Percentiles rank a stretch among this genome's conserved stretches.
Conservation (phyloP, 1,140 invertebrate species). For the Euura saliciscinereae region DNA sequence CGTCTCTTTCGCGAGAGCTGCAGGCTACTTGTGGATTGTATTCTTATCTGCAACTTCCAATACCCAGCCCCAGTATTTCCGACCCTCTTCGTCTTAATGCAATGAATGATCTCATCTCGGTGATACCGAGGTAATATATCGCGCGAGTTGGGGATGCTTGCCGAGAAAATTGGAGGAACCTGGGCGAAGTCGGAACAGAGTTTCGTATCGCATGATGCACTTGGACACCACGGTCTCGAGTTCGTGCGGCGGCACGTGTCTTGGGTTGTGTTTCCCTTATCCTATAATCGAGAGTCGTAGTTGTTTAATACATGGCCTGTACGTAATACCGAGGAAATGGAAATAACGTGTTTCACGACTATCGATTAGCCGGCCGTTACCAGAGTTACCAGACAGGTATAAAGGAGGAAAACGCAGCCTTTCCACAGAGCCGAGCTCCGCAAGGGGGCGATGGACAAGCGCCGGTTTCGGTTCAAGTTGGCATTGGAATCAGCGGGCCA, state of each 20-base stretch:
- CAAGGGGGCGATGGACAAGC: too few species aligned
- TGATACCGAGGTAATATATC: conserved; percentile 55
- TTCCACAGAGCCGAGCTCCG: not conserved
- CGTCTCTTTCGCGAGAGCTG: not conserved
- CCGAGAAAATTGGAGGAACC: not conserved
- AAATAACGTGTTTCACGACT: conserved; percentile 1
- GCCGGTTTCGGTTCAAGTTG: conserved; percentile 23
- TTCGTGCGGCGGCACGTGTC: not conserved
- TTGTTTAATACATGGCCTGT: not conserved
- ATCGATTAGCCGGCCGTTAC: conserved; percentile 1
- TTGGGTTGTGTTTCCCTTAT: not conserved
- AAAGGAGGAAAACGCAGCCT: conserved; percentile 6
- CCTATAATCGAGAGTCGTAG: too few species aligned
- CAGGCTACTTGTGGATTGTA: conserved; percentile 8
- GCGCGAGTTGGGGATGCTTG: conserved; percentile 23
- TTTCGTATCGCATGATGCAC: not conserved
- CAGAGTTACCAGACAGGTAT: conserved; percentile 4
- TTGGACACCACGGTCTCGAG: not conserved
- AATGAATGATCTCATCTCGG: conserved; percentile 54
- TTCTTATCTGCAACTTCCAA: conserved; percentile 52
- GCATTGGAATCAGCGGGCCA: conserved; percentile 42
- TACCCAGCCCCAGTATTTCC: conserved; percentile 41
- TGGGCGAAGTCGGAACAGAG: not conserved
- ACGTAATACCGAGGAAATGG: not conserved
- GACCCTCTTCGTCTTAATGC: conserved; percentile 39